These are phyloP conservation scores for Ochropleura leucogaster DNA, from an alignment of 2,888 invertebrate genomes.

Conservation along the genomic window DNA sequence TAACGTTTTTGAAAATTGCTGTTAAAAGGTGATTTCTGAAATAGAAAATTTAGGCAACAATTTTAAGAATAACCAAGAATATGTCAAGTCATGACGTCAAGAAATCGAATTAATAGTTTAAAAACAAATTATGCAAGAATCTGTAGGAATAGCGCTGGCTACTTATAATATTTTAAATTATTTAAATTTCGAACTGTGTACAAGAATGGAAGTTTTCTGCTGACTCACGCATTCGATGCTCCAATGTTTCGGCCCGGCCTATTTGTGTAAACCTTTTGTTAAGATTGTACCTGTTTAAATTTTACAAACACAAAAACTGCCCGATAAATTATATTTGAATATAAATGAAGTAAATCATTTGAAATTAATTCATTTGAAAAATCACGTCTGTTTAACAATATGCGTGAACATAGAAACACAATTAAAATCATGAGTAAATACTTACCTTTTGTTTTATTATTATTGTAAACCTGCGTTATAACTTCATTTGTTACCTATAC, in stretches of 20 bases:
- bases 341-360: no score
- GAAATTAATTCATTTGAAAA: background rate
- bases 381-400: background rate
- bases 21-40: background rate
- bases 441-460: background rate
- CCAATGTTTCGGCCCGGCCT: background rate
- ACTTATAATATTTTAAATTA: conserved; percentile 50
- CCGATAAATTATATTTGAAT: background rate
- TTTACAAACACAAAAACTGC: background rate
- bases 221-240: conserved; percentile 43
- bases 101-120: conserved; percentile 14
- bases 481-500: background rate
- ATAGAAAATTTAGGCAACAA: background rate
- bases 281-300: background rate
- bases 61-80: background rate
- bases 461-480: background rate
- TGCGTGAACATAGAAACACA: background rate
- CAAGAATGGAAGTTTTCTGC: conserved; percentile 53
- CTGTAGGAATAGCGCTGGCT: conserved; percentile 21
- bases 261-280: background rate
- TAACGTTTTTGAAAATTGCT: background rate
- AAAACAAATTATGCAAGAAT: conserved; percentile 14
- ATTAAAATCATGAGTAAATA: conserved; percentile 4
- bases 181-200: conserved; percentile 60
- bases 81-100: conserved; percentile 31